Evolutionary conservation across 2,888 invertebrate genomes (phyloP).

Genomic region (Agapetus fuscipes): DNA sequence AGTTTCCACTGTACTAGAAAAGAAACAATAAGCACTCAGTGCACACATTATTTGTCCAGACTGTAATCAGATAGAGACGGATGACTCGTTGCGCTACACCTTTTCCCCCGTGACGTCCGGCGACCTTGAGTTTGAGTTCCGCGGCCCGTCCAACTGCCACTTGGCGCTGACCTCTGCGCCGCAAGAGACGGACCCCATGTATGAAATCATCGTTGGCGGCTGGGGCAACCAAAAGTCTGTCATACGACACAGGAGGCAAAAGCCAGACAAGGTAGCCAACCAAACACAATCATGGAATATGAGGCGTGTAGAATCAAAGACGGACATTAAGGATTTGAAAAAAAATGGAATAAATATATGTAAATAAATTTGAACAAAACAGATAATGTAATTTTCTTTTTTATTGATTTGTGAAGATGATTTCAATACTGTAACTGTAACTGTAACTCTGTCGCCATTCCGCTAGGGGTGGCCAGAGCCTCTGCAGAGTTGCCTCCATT

Average conservation of each 20-base stretch:
- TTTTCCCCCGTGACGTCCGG: conserved; percentile 48
- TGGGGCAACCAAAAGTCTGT: conserved; percentile 58
- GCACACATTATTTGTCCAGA: conserved; percentile 32
- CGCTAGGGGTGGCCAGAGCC: no score
- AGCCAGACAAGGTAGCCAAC: conserved; percentile 51
- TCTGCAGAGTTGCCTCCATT: no score
- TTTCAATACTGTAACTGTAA: no score
- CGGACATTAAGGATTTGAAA: not conserved
- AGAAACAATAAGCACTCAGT: no score
- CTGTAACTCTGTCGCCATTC: no score
- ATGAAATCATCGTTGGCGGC: conserved; percentile 58
- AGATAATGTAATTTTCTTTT: no score
- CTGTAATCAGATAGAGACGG: conserved; percentile 45
- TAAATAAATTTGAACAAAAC: no score
- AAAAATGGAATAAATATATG: no score
- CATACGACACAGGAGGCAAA: conserved; percentile 51
- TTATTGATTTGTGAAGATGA: no score
- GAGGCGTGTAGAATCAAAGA: not conserved
- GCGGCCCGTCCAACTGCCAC: conserved; percentile 56
- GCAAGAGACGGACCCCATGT: conserved; percentile 50
- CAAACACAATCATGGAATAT: conserved; percentile 16
- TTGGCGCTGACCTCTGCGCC: conserved; percentile 47
- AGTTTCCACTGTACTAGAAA: no score
- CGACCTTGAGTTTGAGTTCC: conserved; percentile 46
- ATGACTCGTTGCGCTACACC: conserved; percentile 48